Percentiles rank a stretch among this genome's conserved stretches.
phyloP scores from a whole-genome alignment of 2,888 invertebrate genomes.

The Eumacrocentrus americanus region DNA sequence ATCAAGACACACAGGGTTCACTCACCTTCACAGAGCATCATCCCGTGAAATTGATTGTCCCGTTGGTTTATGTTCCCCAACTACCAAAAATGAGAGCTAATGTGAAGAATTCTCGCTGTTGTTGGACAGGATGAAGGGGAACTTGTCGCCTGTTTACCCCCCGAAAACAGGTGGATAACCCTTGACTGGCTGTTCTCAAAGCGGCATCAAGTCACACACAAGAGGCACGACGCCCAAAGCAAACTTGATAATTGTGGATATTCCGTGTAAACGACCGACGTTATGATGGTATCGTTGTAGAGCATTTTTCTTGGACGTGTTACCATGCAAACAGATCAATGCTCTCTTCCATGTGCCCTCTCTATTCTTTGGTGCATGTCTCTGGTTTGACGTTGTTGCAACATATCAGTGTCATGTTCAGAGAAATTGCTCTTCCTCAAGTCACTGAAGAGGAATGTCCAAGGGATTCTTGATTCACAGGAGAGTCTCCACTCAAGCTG shows the following conservation, averaged over 20 bases:
- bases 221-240: slow-evolving; percentile 34
- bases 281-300: not conserved
- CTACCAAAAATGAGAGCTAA: no score
- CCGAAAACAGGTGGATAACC: not conserved
- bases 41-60: slow-evolving; percentile 22
- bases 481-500: not conserved
- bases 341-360: not conserved
- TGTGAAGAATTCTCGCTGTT: no score
- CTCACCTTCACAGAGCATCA: slow-evolving; percentile 24
- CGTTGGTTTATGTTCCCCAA: slow-evolving; percentile 1
- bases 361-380: not conserved
- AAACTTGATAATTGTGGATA: slow-evolving; percentile 45
- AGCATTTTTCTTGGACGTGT: not conserved
- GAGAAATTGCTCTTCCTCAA: not conserved
- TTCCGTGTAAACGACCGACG: slow-evolving; percentile 42
- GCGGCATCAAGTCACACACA: slow-evolving; percentile 1
- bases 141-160: no score
- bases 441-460: not conserved
- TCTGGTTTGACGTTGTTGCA: not conserved
- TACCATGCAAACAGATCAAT: not conserved
- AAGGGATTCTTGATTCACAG: not conserved
- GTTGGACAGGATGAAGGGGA: no score
- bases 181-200: no score
- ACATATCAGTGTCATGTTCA: not conserved
- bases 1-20: slow-evolving; percentile 19